These are phyloP conservation scores for Lota lota DNA, from an alignment of 2,113 vertebrate species.

Conservation along the genomic window DNA sequence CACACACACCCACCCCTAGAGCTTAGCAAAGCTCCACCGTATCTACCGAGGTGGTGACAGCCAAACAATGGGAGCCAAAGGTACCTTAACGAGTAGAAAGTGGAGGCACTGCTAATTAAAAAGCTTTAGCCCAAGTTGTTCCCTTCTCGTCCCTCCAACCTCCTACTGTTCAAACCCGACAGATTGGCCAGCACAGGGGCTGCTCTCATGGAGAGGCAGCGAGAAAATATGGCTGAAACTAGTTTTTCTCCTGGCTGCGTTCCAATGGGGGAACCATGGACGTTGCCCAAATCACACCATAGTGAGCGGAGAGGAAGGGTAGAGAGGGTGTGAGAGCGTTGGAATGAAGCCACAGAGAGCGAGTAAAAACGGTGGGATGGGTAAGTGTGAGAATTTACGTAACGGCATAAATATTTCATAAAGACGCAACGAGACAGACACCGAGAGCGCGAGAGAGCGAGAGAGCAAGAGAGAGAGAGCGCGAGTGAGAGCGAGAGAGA, in stretches of 20 bases:
- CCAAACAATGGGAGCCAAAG: conserved; percentile 57
- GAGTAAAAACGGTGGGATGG: neutral
- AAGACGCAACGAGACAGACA: too few relatives aligned
- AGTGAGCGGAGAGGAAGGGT: conserved; percentile 45
- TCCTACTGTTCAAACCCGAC: conserved; percentile 13
- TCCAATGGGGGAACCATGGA: conserved; percentile 54
- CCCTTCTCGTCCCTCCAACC: conserved; percentile 16
- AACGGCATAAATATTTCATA: neutral
- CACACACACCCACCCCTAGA: conserved; percentile 21
- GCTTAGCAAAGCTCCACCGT: conserved; percentile 30
- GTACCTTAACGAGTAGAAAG: conserved; percentile 53
- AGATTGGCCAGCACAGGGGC: too few relatives aligned
- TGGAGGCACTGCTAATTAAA: conserved; percentile 61
- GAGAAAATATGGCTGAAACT: conserved; percentile 39
- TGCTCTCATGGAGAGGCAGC: neutral
- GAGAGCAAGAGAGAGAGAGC: neutral
- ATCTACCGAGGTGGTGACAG: conserved; percentile 45
- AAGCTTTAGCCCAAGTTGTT: conserved; percentile 17
- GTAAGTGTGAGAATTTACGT: neutral
- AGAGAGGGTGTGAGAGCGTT: conserved; percentile 41
- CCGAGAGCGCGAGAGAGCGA: too few relatives aligned
- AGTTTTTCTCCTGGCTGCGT: conserved; percentile 43
- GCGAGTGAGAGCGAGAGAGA: too few relatives aligned
- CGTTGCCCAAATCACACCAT: conserved; percentile 65
- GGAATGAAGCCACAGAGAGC: neutral